A percentile compares a stretch with the other conserved stretches of the same genome.
These are phyloP conservation scores for Poecilia gillii DNA, from an alignment of 2,797 vertebrate species.

Conservation along the genomic window DNA sequence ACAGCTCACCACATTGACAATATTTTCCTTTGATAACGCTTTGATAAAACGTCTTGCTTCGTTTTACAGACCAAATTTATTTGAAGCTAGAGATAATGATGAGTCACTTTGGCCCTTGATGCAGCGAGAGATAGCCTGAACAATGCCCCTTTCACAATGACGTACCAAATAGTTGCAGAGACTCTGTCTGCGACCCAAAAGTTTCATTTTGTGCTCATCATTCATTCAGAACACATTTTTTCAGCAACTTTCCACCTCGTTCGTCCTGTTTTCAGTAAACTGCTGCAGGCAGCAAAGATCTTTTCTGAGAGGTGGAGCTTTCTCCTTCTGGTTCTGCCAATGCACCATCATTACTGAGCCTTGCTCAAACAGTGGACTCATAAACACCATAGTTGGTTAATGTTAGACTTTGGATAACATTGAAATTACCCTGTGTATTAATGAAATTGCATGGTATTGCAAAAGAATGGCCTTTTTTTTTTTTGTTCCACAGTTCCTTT, in stretches of 20 bases:
- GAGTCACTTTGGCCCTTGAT: neutral
- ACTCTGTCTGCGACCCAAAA: neutral
- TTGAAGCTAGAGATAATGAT: neutral
- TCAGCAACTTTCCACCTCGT: neutral
- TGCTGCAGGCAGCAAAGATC: neutral
- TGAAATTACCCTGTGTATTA: neutral
- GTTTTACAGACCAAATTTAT: neutral
- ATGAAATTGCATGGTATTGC: neutral
- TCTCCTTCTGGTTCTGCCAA: neutral
- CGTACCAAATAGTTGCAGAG: neutral
- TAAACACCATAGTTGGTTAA: neutral
- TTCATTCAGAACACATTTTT: slow-evolving; percentile 6
- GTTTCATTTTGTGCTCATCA: neutral
- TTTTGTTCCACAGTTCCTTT: neutral
- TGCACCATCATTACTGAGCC: neutral
- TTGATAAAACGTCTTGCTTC: neutral
- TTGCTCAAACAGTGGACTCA: neutral
- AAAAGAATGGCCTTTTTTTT: neutral
- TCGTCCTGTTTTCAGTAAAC: neutral
- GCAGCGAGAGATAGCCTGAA: neutral
- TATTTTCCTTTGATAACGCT: neutral
- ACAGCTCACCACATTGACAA: neutral
- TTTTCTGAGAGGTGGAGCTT: neutral
- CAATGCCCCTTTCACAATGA: neutral
- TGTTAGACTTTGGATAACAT: neutral